These are phyloP conservation scores for Littorina saxatilis DNA, from an alignment of 1,140 invertebrate species.

Conservation along the genomic window DNA sequence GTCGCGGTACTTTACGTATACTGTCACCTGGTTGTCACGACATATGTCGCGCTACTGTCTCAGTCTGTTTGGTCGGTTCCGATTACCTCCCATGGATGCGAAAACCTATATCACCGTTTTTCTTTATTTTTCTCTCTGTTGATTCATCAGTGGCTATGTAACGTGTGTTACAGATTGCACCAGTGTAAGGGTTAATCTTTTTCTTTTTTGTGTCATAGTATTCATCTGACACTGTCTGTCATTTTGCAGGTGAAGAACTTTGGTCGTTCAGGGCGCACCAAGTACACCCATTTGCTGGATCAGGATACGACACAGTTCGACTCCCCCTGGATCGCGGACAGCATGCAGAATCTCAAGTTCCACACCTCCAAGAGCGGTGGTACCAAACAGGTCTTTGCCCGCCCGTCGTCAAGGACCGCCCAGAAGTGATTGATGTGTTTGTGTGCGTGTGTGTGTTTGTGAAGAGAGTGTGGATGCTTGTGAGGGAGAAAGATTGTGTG, in stretches of 20 bases:
- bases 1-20: no score
- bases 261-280: slow-evolving; percentile 97
- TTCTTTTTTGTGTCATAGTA: no score
- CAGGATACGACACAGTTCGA: slow-evolving; percentile 99
- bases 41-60: no score
- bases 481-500: background rate
- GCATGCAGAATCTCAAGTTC: slow-evolving; percentile 92
- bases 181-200: no score
- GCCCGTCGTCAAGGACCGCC: slow-evolving; percentile 78
- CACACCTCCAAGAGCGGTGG: slow-evolving; percentile 93
- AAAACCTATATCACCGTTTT: no score
- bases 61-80: no score
- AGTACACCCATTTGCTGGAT: slow-evolving; percentile 99
- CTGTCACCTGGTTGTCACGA: no score
- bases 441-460: slow-evolving; percentile 6
- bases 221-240: no score
- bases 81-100: no score
- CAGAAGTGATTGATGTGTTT: slow-evolving; percentile 32
- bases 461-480: background rate
- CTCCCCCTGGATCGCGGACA: slow-evolving; percentile 96
- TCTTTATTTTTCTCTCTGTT: no score
- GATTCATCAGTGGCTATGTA: no score
- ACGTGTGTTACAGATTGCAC: no score
- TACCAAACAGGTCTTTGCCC: slow-evolving; percentile 95
- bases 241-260: slow-evolving; percentile 95